Evolutionary conservation across 1,140 invertebrate species (phyloP), one percentile per base, ranked within the genome.

Genomic region (Cyrtorhinus lividipennis): DNA sequence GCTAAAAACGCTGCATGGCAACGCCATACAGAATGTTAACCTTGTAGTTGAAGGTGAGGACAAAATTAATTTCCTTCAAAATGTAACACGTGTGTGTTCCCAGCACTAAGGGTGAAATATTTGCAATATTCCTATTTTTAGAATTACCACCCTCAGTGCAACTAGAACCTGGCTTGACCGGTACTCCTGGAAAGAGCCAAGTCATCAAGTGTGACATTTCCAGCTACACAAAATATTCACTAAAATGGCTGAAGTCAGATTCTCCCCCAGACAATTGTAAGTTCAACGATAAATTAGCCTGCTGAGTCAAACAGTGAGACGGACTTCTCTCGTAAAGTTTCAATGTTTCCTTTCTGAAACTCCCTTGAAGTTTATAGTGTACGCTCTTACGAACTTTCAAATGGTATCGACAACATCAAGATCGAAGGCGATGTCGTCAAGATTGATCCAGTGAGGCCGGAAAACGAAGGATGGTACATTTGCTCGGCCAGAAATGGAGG

Each of bases 401-500:
- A n/a, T n/a, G n/a, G n/a, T n/a, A n/a, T n/a, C n/a, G n/a, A n/a
- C n/a, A n/a, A n/a, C n/a, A n/a, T n/a, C n/a, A n/a, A n/a, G n/a
- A 38, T 38, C 30, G 30, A 38, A 38, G 15, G 15, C 15, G 30
- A 38, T 15, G 5, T 15, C 5, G 15, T 38, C 15, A 38, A 8
- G 5, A 38, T 73, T 22, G 61, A 67, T 13, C 27, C 63, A 22
- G 67, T 67, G 15, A 24, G 30, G 13, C 20, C 25, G 20, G 25
- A 64, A 65, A 48, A 68, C 73, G 59, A 70, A 71, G 66, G 71
- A 48, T 69, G 64, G 65, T 81, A 78, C 66, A 74, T 70, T 8
- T 82, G 81, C 68, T 64, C 71, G 23, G 79, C 78, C 12, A 65
- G 69, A 45, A 83, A 80, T 69, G 62, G 68, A 26, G 80, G 62